These are phyloP conservation scores for Eupsittula cactorum DNA, from an alignment of 2,113 vertebrate species.

Conservation along the genomic window DNA sequence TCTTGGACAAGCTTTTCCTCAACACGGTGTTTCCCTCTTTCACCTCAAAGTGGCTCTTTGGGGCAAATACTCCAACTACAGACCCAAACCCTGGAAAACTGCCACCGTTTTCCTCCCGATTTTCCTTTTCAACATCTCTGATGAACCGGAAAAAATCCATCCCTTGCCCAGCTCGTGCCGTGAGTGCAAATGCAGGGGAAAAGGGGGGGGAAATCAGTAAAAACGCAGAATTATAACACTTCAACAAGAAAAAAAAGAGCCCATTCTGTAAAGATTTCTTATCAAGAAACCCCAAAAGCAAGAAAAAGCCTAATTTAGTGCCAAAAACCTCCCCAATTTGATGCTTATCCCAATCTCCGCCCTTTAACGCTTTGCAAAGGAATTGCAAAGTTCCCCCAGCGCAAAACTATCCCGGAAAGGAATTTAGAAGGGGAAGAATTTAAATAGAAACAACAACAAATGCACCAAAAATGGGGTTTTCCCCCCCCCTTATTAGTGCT, in stretches of 20 bases:
- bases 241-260: no score
- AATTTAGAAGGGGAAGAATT: background rate
- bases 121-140: background rate
- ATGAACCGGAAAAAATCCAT: background rate
- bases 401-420: accelerated
- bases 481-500: accelerated
- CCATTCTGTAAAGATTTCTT: background rate
- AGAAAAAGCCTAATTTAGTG: background rate
- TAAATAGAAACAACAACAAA: background rate
- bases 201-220: accelerated
- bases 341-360: background rate
- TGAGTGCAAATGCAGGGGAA: background rate
- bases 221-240: background rate
- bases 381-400: background rate
- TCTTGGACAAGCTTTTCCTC: background rate
- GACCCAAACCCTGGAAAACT: background rate
- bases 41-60: background rate
- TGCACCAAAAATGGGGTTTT: accelerated
- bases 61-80: background rate
- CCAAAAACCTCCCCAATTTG: accelerated
- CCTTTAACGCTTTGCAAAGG: background rate
- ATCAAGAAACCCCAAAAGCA: background rate
- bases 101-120: background rate
- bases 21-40: accelerated
- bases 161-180: background rate